These are phyloP conservation scores for Amiota mariae DNA, from an alignment of 2,888 invertebrate genomes.

Conservation along the genomic window DNA sequence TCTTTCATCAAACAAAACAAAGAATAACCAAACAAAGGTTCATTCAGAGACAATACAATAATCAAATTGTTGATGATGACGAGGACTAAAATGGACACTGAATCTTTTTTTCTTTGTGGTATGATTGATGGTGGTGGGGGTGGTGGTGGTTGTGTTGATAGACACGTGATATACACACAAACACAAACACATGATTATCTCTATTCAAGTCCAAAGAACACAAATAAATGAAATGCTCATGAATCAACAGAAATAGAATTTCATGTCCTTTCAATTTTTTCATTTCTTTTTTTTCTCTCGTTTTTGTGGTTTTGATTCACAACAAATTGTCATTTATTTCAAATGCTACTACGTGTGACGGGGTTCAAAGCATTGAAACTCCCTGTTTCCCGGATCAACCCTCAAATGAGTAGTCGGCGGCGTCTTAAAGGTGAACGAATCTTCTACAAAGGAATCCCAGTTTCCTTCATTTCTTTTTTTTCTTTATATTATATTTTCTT, in stretches of 20 bases:
- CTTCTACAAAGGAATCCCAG: not conserved
- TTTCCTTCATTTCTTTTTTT: not conserved
- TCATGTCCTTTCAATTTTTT: not conserved
- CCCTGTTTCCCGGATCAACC: not conserved
- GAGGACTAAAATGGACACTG: no score
- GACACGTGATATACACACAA: slow-evolving; percentile 9
- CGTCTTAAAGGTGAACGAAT: not conserved
- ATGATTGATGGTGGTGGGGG: not conserved
- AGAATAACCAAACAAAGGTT: slow-evolving; percentile 28
- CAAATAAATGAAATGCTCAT: slow-evolving; percentile 21
- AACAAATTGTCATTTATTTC: slow-evolving; percentile 30
- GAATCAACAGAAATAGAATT: slow-evolving; percentile 16
- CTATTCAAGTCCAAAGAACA: not conserved
- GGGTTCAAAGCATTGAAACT: not conserved
- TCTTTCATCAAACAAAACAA: slow-evolving; percentile 7
- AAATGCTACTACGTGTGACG: slow-evolving; percentile 16
- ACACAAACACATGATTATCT: not conserved
- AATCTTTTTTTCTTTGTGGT: no score
- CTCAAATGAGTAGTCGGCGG: not conserved
- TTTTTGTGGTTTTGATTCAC: not conserved
- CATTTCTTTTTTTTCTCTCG: not conserved
- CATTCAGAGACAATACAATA: slow-evolving; percentile 21
- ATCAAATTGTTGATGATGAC: slow-evolving; percentile 13
- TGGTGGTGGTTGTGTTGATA: slow-evolving; percentile 4
- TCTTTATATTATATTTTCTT: not conserved